These are phyloP conservation scores for Pseudorhiza aurosa DNA, from an alignment of 30 jellyfish, hydroid and myxozoan species.

Conservation along the genomic window DNA sequence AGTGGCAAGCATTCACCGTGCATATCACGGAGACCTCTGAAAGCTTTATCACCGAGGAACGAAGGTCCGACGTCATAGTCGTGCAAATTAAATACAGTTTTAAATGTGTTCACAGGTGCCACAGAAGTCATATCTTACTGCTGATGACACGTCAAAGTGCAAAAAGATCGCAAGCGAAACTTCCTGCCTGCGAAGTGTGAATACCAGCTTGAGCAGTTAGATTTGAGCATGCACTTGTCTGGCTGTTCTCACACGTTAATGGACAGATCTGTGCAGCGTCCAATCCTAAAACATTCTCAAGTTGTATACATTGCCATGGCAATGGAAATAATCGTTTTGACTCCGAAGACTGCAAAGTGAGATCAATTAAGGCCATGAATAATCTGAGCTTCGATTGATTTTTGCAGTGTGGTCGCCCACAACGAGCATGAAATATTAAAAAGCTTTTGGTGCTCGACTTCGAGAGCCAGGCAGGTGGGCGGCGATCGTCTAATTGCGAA, in stretches of 20 bases:
- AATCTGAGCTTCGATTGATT: conserved; percentile 29
- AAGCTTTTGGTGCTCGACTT: background rate
- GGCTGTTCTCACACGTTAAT: background rate
- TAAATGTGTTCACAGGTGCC: conserved; percentile 43
- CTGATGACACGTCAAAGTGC: too few relatives aligned
- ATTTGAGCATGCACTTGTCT: background rate
- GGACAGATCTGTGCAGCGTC: background rate
- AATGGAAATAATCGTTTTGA: background rate
- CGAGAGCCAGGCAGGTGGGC: conserved; percentile 24
- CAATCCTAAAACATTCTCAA: background rate
- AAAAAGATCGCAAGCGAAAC: too few relatives aligned
- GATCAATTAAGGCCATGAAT: conserved; percentile 28
- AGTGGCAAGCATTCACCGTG: conserved; percentile 67
- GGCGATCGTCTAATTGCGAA: too few relatives aligned
- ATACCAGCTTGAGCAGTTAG: background rate
- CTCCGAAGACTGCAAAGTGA: conserved; percentile 7
- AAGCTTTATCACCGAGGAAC: conserved; percentile 30
- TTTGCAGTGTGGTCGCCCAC: conserved; percentile 60
- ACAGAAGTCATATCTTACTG: conserved; percentile 28
- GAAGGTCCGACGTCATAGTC: conserved; percentile 68
- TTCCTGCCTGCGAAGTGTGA: too few relatives aligned
- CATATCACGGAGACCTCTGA: conserved; percentile 52
- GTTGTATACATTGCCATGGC: conserved; percentile 57
- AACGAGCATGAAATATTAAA: conserved; percentile 34
- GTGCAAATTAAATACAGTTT: conserved; percentile 46